Conservation (phyloP, 2,888 invertebrate species). For the Frankliniella fusca region DNA sequence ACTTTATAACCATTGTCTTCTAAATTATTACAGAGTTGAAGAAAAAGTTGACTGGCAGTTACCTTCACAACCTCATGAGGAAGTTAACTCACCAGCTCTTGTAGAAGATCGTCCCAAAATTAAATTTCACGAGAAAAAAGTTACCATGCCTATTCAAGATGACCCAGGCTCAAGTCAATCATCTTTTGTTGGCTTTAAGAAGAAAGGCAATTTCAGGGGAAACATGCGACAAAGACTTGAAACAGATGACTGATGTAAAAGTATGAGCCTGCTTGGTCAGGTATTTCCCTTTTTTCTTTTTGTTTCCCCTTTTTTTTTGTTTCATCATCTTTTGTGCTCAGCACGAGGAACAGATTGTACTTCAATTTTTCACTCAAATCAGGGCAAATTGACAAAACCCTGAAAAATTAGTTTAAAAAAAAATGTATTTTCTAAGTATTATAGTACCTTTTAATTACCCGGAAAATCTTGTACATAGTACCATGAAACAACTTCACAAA, state of each 20-base stretch:
- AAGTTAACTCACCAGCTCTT: constrained; percentile 41
- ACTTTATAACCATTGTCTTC: constrained; percentile 33
- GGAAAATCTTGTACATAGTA: no score
- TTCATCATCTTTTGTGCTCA: no score
- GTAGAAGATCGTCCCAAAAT: constrained; percentile 40
- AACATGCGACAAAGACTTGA: constrained; percentile 62
- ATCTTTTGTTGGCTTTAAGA: constrained; percentile 56
- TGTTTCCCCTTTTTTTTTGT: no score
- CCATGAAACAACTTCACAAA: no score
- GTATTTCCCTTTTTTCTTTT: neutral
- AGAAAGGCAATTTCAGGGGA: constrained; percentile 62
- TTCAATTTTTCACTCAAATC: no score
- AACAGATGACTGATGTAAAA: constrained; percentile 49
- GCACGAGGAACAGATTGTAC: no score
- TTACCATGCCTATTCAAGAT: constrained; percentile 36
- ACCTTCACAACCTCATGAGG: constrained; percentile 52
- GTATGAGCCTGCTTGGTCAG: neutral
- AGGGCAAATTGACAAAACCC: neutral
- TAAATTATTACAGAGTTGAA: constrained; percentile 46
- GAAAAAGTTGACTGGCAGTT: constrained; percentile 65
- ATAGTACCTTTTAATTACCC: no score
- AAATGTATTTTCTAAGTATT: neutral
- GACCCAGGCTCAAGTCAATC: constrained; percentile 38
- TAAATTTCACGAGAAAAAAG: constrained; percentile 45
- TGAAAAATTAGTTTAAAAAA: neutral